Evolutionary conservation across 2,888 invertebrate species (phyloP), one percentile per base, ranked within the genome.

Genomic region (Clusia tigrina): DNA sequence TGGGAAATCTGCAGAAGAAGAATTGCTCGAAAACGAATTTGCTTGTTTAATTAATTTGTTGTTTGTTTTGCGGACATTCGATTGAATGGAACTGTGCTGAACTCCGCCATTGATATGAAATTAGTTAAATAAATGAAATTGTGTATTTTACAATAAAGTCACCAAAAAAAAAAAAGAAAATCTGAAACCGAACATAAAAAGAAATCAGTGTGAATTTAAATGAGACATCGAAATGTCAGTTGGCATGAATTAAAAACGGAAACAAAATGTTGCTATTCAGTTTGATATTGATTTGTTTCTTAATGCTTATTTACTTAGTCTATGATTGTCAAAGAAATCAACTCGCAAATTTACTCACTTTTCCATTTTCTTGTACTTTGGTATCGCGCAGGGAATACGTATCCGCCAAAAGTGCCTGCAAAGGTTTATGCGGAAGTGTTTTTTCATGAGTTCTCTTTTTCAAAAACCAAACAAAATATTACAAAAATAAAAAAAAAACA

Each of bases 361-460:
- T 92, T 65, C 94, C 94, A 84, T 94, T 94, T 85, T 93, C 93
- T 86, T 93, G 93, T 69, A 94, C 92, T 79, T 91, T 85, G 67
- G 87, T 86, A 67, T 87, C 87, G 73, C 86, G 83, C 69, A 85
- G 81, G 65, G 86, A 85, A 80, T 86, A 87, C 72, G 86, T 85
- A 77, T 87, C 87, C 67, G 86, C 84, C 82, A 90, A 86, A 85
- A 90, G 87, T 82, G 88, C 87, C 88, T 88, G 83, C 73, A 85
- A 83, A 77, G 67, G 74, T 71, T 78, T 71, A 69, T 67, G 63
- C 69, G 71, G 69, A 77, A 70, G 65, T 48, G 46, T 25, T 53
- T 57, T 53, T 57, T 26, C 53, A 57, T 58, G 57, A 57, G 23
- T 42, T 26, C 17, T 25, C 48, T n/a, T 18, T 38, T 54, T 54